Base-by-base conservation (phyloP, 1,140 invertebrate species). In the Teleogryllus occipitalis region DNA sequence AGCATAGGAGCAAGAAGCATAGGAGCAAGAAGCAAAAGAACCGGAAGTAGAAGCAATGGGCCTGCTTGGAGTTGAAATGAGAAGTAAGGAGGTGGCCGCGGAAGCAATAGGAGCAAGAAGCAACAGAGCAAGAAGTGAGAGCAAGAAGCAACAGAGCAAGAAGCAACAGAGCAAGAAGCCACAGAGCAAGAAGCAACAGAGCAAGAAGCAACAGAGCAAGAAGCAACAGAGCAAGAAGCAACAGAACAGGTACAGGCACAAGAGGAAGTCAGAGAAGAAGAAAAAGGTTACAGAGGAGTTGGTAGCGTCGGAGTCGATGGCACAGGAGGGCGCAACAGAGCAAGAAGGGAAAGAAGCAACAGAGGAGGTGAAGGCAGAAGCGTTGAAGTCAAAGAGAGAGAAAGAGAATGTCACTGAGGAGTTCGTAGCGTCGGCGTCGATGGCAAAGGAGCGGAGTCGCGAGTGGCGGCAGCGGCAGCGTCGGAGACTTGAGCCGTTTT, bases 121-220 rank as follows among this genome's bases (percentile, higher is more conserved):
- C 46, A 76, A 22, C 39, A 76, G 75, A 14, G 22, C 3, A 14
- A 76, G 7, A 18, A 7, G 75, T 2, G 3, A 7, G 75, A 18
- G 27, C 5, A 39, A n/a, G n/a, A 76, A 21, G 10, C 10, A 21
- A 12, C 10, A 21, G 10, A 76, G 75, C 22, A 76, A 21, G 10
- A 76, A n/a, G n/a, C n/a, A n/a, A n/a, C n/a, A n/a, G n/a, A n/a
- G n/a, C n/a, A n/a, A n/a, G n/a, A n/a, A n/a, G n/a, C n/a, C n/a
- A n/a, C n/a, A n/a, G n/a, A n/a, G n/a, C n/a, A n/a, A n/a, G n/a
- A n/a, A n/a, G n/a, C n/a, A n/a, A n/a, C n/a, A n/a, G n/a, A n/a
- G n/a, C n/a, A n/a, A n/a, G n/a, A n/a, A n/a, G n/a, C n/a, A 2
- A 39, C 1, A 2, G 27, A 5, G 1, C 27, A 1, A 5, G 27